phyloP scores from a whole-genome alignment of 2,113 vertebrate genomes.

The Melierax canorus region DNA sequence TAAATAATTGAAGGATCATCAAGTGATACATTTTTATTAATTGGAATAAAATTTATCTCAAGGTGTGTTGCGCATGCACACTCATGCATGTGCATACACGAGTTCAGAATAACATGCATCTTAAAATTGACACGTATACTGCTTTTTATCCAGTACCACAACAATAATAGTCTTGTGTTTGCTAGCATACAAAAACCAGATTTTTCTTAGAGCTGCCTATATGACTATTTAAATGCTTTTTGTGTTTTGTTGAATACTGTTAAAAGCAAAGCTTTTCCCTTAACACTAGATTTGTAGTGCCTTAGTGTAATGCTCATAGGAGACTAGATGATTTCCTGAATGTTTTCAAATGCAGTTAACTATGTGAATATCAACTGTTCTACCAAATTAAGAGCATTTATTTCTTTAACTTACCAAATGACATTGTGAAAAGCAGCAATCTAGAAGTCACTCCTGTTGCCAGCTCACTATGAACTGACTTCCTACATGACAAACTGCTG shows the following conservation, averaged over 20 bases:
- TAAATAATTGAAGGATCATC: not conserved
- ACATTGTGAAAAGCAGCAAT: not conserved
- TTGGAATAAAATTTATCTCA: not conserved
- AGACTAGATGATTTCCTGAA: not conserved
- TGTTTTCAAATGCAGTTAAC: not conserved
- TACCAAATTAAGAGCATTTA: not conserved
- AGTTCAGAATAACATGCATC: not conserved
- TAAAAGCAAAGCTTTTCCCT: not conserved
- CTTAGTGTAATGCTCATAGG: not conserved
- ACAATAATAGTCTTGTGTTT: not conserved
- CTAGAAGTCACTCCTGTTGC: not conserved
- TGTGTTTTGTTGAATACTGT: not conserved
- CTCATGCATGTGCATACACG: not conserved
- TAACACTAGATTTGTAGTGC: not conserved
- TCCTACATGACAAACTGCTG: not conserved
- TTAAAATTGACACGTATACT: not conserved
- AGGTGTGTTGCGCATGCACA: not conserved
- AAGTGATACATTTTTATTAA: not conserved
- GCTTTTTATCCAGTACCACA: not conserved
- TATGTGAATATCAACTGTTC: not conserved
- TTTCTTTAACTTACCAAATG: not conserved
- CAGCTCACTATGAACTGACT: not conserved
- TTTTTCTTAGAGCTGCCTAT: not conserved
- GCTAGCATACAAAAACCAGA: not conserved
- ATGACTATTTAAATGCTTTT: not conserved